Evolutionary conservation across 1,140 invertebrate genomes (phyloP).

Genomic region (Zaprionus tsacasi): DNA sequence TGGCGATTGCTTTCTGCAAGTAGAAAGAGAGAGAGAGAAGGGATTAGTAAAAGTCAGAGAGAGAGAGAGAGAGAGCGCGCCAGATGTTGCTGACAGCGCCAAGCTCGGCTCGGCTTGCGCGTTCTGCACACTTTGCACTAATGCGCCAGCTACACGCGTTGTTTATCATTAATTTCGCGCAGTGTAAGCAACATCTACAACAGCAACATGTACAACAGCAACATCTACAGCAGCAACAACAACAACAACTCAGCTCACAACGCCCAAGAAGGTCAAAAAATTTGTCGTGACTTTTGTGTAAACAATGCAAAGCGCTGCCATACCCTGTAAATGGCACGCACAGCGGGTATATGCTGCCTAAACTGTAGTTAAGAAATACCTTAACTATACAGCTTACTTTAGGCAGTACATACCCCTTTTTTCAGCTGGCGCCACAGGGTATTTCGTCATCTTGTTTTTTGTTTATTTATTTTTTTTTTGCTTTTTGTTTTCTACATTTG

Average conservation of each 20-base stretch:
- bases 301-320: slow-evolving; percentile 51
- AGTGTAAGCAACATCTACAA: slow-evolving; percentile 28
- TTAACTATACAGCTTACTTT: not conserved
- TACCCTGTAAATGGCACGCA: not conserved
- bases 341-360: not conserved
- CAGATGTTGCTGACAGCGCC: too few species aligned
- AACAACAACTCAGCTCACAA: slow-evolving; percentile 32
- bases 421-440: not conserved
- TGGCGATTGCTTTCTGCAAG: slow-evolving; percentile 65
- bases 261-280: slow-evolving; percentile 44
- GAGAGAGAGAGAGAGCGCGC: not conserved
- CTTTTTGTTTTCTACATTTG: slow-evolving; percentile 2
- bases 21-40: not conserved
- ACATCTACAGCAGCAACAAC: slow-evolving; percentile 20
- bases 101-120: too few species aligned
- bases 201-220: slow-evolving; percentile 16
- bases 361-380: not conserved
- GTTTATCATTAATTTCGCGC: slow-evolving; percentile 66
- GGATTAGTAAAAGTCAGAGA: not conserved
- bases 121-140: too few species aligned
- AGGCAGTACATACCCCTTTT: not conserved
- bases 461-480: slow-evolving; percentile 9
- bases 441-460: not conserved
- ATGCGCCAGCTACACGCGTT: slow-evolving; percentile 11
- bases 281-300: slow-evolving; percentile 65